A percentile compares a stretch with the other conserved stretches of the same genome.
These are phyloP conservation scores for Peromyscus leucopus DNA, from an alignment of 2,113 vertebrate species.

Conservation along the genomic window DNA sequence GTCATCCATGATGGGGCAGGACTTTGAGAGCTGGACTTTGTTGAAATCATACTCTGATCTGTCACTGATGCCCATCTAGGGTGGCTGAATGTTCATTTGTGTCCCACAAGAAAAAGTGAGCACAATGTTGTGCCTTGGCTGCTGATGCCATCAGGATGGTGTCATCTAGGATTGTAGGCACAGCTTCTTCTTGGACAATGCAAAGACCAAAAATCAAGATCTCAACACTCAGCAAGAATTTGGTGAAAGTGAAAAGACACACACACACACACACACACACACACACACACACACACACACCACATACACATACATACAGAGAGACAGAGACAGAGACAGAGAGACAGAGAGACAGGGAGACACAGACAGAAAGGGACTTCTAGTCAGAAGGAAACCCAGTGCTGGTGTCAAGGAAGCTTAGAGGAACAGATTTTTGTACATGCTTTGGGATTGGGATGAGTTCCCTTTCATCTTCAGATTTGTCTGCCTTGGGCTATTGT, in stretches of 20 bases:
- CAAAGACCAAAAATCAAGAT: not conserved
- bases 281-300: not conserved
- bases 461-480: not conserved
- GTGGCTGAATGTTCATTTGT: not conserved
- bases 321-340: not conserved
- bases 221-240: not conserved
- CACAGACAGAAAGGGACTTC: not conserved
- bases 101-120: not conserved
- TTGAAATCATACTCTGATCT: not conserved
- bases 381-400: not conserved
- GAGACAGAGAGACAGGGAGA: not conserved
- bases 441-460: not conserved
- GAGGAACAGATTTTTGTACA: not conserved
- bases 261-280: not conserved
- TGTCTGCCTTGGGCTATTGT: not conserved
- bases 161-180: not conserved
- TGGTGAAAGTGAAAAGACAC: not conserved
- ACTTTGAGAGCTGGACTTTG: not conserved
- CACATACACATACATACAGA: not conserved
- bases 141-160: not conserved
- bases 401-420: not conserved
- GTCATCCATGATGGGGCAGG: not conserved
- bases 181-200: not conserved
- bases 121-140: not conserved
- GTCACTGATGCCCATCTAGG: too few relatives aligned